Conservation (phyloP, 2,888 invertebrate genomes). For the Caenorhabditis parvicauda region DNA sequence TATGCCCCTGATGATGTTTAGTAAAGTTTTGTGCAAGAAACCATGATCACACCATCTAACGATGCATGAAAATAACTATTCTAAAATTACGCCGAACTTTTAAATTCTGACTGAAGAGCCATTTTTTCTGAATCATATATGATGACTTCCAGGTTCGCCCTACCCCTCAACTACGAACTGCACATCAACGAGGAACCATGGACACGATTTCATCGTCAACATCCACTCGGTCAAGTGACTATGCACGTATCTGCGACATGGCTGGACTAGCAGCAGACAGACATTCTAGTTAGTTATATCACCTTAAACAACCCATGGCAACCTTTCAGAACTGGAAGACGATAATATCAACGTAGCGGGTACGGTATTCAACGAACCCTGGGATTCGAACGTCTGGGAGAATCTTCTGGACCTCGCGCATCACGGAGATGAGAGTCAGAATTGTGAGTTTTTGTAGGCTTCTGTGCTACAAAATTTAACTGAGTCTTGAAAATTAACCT, state of each 20-base stretch:
- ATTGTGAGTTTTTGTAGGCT: constrained; percentile 15
- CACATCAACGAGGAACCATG: constrained; percentile 16
- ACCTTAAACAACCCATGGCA: too few relatives aligned
- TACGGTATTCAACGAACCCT: constrained; percentile 86
- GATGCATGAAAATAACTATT: too few relatives aligned
- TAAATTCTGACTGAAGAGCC: too few relatives aligned
- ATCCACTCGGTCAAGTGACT: constrained; percentile 18
- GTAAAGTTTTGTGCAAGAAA: too few relatives aligned
- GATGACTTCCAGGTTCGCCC: constrained; percentile 40
- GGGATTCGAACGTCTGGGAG: constrained; percentile 82
- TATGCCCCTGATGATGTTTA: too few relatives aligned
- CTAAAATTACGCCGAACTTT: too few relatives aligned
- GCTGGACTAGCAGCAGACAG: neutral
- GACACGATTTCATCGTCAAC: too few relatives aligned
- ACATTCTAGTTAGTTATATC: constrained; percentile 17
- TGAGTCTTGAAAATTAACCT: too few relatives aligned
- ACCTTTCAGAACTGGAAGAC: constrained; percentile 43
- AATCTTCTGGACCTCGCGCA: constrained; percentile 68
- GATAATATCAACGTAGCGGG: constrained; percentile 65
- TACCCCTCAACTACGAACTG: constrained; percentile 32
- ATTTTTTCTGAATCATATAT: too few relatives aligned
- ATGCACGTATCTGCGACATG: constrained; percentile 28
- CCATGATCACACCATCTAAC: too few relatives aligned
- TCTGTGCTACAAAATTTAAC: too few relatives aligned
- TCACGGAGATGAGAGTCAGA: constrained; percentile 30